These are phyloP conservation scores for Apis cerana DNA, from an alignment of 1,140 invertebrate species.

Conservation along the genomic window DNA sequence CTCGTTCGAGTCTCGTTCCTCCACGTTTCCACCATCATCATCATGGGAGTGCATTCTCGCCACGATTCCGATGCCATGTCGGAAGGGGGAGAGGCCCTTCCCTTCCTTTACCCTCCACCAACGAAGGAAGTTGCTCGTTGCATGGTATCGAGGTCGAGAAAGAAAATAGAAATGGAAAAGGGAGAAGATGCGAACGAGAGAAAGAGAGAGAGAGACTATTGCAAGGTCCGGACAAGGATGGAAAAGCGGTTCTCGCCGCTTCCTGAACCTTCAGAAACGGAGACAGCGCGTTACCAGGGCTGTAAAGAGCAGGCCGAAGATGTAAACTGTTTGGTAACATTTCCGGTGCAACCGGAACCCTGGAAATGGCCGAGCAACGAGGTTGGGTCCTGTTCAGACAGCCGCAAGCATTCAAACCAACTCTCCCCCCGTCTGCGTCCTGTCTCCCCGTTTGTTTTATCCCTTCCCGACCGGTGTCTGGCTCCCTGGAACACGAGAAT, in stretches of 20 bases:
- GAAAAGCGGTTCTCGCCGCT: neutral
- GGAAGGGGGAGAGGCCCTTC: neutral
- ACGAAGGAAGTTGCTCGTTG: slow-evolving; percentile 17
- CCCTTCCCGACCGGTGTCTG: neutral
- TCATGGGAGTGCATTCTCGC: slow-evolving; percentile 5
- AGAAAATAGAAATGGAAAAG: neutral
- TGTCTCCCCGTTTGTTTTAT: slow-evolving; percentile 13
- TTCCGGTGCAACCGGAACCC: slow-evolving; percentile 56
- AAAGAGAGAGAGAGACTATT: neutral
- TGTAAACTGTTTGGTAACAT: slow-evolving; percentile 69
- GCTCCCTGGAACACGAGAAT: neutral
- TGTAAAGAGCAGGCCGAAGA: slow-evolving; percentile 26
- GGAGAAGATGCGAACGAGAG: neutral
- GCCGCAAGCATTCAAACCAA: slow-evolving; percentile 8
- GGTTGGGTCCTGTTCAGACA: slow-evolving; percentile 38
- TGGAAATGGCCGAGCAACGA: slow-evolving; percentile 55
- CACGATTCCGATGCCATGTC: neutral
- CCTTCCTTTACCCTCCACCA: neutral
- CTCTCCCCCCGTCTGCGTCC: neutral
- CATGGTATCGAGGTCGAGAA: slow-evolving; percentile 14
- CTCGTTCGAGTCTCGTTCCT: neutral
- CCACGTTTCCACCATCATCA: neutral
- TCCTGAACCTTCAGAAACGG: slow-evolving; percentile 21
- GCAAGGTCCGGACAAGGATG: neutral
- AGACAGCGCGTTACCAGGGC: neutral